Conservation (phyloP, 1,140 invertebrate species). For the Drosophila hydei region DNA sequence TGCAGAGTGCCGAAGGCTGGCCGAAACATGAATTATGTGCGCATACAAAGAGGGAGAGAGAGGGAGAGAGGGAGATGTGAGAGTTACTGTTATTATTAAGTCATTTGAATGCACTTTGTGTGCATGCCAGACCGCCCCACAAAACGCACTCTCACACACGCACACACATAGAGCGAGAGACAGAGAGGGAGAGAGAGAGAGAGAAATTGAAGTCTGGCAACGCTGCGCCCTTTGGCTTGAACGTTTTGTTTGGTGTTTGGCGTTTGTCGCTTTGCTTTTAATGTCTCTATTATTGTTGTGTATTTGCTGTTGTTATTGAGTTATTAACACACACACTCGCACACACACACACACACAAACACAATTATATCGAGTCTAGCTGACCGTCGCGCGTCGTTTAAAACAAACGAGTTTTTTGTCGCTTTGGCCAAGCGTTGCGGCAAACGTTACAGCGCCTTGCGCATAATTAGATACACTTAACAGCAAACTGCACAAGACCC, state of each 20-base stretch:
- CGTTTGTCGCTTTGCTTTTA: slow-evolving; percentile 66
- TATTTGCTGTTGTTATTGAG: slow-evolving; percentile 78
- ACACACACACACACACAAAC: slow-evolving; percentile 10
- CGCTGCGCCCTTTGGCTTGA: slow-evolving; percentile 37
- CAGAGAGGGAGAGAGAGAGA: background rate
- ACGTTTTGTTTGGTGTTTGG: slow-evolving; percentile 51
- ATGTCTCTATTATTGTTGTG: slow-evolving; percentile 80
- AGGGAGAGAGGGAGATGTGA: background rate
- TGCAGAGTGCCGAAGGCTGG: slow-evolving; percentile 1
- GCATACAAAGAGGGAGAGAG: slow-evolving; percentile 15
- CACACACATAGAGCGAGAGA: background rate
- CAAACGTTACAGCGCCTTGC: slow-evolving; percentile 65
- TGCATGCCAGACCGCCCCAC: slow-evolving; percentile 32
- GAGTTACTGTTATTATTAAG: slow-evolving; percentile 74
- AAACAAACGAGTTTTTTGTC: slow-evolving; percentile 70
- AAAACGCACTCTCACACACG: slow-evolving; percentile 34
- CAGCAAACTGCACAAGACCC: slow-evolving; percentile 62
- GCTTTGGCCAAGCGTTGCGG: slow-evolving; percentile 20
- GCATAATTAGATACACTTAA: slow-evolving; percentile 79
- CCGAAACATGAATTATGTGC: slow-evolving; percentile 58
- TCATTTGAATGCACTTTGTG: slow-evolving; percentile 80
- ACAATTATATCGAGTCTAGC: slow-evolving; percentile 12
- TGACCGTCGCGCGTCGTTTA: slow-evolving; percentile 53
- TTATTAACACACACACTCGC: slow-evolving; percentile 70
- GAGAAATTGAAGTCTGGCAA: slow-evolving; percentile 44